A percentile compares a stretch with the other conserved stretches of the same genome.
These are phyloP conservation scores for Drosophila kuntzei DNA, from an alignment of 2,888 invertebrate species.

Conservation along the genomic window DNA sequence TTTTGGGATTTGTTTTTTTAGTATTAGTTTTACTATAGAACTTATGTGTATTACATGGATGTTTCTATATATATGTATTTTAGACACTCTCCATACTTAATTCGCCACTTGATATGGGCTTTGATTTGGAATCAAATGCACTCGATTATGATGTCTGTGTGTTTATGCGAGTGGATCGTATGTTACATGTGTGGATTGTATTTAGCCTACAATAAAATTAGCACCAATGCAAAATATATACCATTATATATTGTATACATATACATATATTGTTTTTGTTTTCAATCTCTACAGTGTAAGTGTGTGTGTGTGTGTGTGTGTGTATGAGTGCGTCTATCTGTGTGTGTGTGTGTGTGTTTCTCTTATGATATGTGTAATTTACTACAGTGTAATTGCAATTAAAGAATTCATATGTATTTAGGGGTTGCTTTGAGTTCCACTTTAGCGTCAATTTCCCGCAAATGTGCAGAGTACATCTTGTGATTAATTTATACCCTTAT, in stretches of 20 bases:
- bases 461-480: not conserved
- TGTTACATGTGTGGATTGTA: slow-evolving; percentile 15
- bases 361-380: slow-evolving; percentile 69
- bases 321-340: slow-evolving; percentile 13
- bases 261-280: slow-evolving; percentile 6
- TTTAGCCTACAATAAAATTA: slow-evolving; percentile 69
- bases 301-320: slow-evolving; percentile 8
- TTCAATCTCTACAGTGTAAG: slow-evolving; percentile 17
- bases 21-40: slow-evolving; percentile 15
- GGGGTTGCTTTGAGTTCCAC: not conserved
- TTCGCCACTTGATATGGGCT: slow-evolving; percentile 55
- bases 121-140: slow-evolving; percentile 53
- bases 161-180: slow-evolving; percentile 9
- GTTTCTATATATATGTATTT: not conserved
- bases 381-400: slow-evolving; percentile 50
- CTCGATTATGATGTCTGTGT: slow-evolving; percentile 26
- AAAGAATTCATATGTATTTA: not conserved
- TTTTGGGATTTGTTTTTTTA: slow-evolving; percentile 16
- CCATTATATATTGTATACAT: slow-evolving; percentile 15
- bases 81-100: not conserved
- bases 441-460: not conserved
- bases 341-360: slow-evolving; percentile 26
- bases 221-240: slow-evolving; percentile 72
- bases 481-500: not conserved
- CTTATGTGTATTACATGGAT: slow-evolving; percentile 4